Percentiles rank a stretch among this genome's conserved stretches.
Conservation (phyloP, 1,140 invertebrate species). For the Cydia fagiglandana region DNA sequence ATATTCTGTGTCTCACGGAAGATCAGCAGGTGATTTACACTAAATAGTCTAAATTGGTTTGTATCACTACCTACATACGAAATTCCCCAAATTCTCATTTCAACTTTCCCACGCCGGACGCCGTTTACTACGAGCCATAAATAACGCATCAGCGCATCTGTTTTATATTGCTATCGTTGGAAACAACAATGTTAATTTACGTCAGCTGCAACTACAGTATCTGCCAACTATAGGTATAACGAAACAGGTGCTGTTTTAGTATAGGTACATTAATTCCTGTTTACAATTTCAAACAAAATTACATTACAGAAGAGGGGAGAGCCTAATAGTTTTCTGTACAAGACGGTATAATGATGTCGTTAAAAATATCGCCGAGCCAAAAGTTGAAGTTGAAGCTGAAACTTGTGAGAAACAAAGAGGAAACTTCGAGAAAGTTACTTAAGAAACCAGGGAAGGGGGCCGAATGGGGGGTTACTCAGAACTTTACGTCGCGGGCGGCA, state of each 20-base stretch:
- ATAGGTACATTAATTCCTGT: not conserved
- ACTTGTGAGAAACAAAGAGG: constrained; percentile 69
- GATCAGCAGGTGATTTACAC: not conserved
- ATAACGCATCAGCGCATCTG: constrained; percentile 50
- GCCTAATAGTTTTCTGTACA: constrained; percentile 9
- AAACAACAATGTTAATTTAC: constrained; percentile 29
- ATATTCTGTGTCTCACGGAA: not conserved
- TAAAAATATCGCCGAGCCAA: constrained; percentile 66
- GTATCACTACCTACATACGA: constrained; percentile 44
- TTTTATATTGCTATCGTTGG: constrained; percentile 51
- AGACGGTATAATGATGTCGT: constrained; percentile 46
- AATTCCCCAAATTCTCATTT: constrained; percentile 60
- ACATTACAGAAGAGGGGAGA: not conserved
- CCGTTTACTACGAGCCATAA: constrained; percentile 43
- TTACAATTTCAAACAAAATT: not conserved
- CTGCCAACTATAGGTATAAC: not conserved
- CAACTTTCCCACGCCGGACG: constrained; percentile 65
- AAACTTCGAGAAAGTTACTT: constrained; percentile 66
- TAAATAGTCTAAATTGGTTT: constrained; percentile 50
- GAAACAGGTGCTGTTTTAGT: constrained; percentile 17
- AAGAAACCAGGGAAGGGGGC: constrained; percentile 52
- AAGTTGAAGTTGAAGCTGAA: constrained; percentile 62
- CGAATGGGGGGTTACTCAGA: constrained; percentile 64
- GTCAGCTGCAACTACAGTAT: constrained; percentile 10
- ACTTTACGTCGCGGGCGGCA: constrained; percentile 68